Conservation (phyloP, 1,140 invertebrate genomes). For the Sitobion miscanthi region DNA sequence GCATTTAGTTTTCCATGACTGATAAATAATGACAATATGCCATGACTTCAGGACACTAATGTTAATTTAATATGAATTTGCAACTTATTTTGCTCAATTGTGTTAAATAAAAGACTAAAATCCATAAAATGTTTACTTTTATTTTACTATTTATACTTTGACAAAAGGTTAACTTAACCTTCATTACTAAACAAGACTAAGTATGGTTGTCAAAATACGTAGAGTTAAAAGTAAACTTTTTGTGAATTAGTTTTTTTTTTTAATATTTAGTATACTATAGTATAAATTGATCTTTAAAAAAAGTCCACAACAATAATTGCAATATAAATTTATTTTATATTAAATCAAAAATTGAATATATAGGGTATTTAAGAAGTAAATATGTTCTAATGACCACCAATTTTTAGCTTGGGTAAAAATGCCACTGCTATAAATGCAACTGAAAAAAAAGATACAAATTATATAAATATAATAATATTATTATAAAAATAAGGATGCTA, state of each 20-base stretch:
- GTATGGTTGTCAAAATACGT: background rate
- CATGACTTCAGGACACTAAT: background rate
- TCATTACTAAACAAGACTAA: background rate
- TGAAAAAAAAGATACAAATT: background rate
- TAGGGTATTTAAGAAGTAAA: background rate
- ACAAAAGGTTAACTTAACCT: background rate
- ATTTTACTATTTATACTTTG: background rate
- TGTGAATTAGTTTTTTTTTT: background rate
- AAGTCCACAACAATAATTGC: background rate
- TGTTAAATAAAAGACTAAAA: conserved; percentile 7
- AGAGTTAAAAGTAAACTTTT: background rate
- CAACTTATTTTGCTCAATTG: background rate
- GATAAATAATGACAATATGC: background rate
- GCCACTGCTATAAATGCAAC: background rate
- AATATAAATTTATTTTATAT: background rate
- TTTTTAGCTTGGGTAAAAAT: conserved; percentile 42
- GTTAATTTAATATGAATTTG: conserved; percentile 2
- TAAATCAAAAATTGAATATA: background rate
- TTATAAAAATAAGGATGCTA: background rate
- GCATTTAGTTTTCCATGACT: background rate
- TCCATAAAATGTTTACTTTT: conserved; percentile 3
- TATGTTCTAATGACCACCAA: background rate
- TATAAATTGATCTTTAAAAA: background rate
- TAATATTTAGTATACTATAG: background rate
- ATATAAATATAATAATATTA: background rate